phyloP scores from a whole-genome alignment of 1,140 invertebrate species.

The Lasaia peninsularis region DNA sequence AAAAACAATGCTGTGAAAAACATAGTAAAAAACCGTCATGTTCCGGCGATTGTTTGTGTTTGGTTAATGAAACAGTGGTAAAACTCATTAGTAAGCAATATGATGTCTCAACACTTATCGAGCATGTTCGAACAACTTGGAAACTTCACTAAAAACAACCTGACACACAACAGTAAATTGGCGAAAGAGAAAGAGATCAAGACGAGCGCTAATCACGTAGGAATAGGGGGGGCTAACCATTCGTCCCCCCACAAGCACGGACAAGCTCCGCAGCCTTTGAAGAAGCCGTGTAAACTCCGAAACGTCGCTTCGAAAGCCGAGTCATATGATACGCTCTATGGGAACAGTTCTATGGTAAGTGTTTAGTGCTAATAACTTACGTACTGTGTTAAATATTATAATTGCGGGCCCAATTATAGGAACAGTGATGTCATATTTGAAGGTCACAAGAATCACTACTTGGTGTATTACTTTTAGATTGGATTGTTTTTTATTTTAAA shows the following conservation, averaged over 20 bases:
- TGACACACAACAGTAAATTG: slow-evolving; percentile 62
- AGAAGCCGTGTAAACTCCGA: slow-evolving; percentile 69
- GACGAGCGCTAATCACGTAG: slow-evolving; percentile 49
- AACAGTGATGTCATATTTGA: neutral
- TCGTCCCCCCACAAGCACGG: slow-evolving; percentile 47
- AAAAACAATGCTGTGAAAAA: slow-evolving; percentile 6
- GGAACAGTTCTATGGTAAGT: slow-evolving; percentile 64
- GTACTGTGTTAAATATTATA: neutral
- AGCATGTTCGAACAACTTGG: slow-evolving; percentile 76
- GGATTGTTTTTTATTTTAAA: too few relatives aligned
- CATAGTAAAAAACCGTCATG: slow-evolving; percentile 28
- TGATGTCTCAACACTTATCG: slow-evolving; percentile 74
- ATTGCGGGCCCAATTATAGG: neutral
- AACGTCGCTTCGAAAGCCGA: slow-evolving; percentile 65
- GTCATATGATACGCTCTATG: slow-evolving; percentile 64
- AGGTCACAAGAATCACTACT: neutral
- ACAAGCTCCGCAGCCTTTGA: slow-evolving; percentile 45
- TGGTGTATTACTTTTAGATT: neutral
- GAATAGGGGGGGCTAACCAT: slow-evolving; percentile 32
- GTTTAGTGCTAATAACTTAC: slow-evolving; percentile 10
- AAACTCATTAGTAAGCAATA: slow-evolving; percentile 24
- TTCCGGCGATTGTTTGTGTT: slow-evolving; percentile 35
- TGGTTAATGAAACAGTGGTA: slow-evolving; percentile 19
- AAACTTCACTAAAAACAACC: slow-evolving; percentile 75
- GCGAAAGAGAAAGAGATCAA: slow-evolving; percentile 63